phyloP scores from a whole-genome alignment of 1,140 invertebrate species.

The Atopsyche davidsoni region DNA sequence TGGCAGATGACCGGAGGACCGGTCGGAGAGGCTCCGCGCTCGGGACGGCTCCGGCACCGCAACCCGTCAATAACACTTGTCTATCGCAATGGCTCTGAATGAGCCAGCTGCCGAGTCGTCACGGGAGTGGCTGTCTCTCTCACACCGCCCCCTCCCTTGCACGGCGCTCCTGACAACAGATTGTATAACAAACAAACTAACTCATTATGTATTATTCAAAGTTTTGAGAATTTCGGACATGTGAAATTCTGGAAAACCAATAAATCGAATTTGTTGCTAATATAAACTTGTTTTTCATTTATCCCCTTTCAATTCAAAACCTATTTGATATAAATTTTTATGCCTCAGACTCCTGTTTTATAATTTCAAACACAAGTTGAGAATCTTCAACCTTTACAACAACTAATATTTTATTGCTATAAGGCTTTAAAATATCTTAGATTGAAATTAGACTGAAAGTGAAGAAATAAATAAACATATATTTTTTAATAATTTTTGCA shows the following conservation, averaged over 20 bases:
- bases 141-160: no score
- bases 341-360: no score
- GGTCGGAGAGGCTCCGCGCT: not conserved
- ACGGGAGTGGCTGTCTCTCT: slow-evolving; percentile 5
- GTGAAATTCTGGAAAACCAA: slow-evolving; percentile 50
- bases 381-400: no score
- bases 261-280: slow-evolving; percentile 51
- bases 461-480: no score
- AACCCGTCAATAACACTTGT: slow-evolving; percentile 13
- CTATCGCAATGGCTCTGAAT: not conserved
- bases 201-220: slow-evolving; percentile 30
- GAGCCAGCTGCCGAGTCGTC: not conserved
- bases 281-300: slow-evolving; percentile 38
- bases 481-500: no score
- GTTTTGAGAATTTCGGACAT: slow-evolving; percentile 29
- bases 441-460: no score
- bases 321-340: no score
- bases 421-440: no score
- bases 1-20: slow-evolving; percentile 4
- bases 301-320: not conserved
- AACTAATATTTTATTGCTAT: no score
- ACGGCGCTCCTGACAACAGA: no score
- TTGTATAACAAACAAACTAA: slow-evolving; percentile 18
- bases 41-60: slow-evolving; percentile 3
- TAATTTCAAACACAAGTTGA: no score